These are phyloP conservation scores for Nemopilema nomurai DNA, from an alignment of 30 jellyfish, hydroid and myxozoan species.

Conservation along the genomic window DNA sequence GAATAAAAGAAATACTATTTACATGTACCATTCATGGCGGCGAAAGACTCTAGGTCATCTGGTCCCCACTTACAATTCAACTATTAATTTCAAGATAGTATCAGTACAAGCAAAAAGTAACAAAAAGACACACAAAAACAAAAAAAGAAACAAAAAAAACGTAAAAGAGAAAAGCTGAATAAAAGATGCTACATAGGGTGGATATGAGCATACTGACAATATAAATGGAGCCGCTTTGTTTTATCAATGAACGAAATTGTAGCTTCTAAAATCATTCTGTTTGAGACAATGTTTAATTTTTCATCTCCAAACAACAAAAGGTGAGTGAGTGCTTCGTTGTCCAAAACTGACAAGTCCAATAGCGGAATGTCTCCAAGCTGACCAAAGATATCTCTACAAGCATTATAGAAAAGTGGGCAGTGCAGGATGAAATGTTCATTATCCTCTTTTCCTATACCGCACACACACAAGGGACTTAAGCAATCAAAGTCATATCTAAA, in stretches of 20 bases:
- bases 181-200: neutral
- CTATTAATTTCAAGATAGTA: neutral
- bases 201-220: conserved; percentile 11
- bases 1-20: neutral
- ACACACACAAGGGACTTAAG: neutral
- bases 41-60: neutral
- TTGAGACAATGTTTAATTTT: neutral
- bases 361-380: conserved; percentile 18
- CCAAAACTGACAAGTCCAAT: conserved; percentile 15
- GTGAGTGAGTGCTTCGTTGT: neutral
- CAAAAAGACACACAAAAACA: neutral
- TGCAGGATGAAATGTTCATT: neutral
- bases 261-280: conserved; percentile 16
- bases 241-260: neutral
- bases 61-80: neutral
- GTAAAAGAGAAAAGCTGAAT: neutral
- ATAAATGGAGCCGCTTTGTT: conserved; percentile 15
- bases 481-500: neutral
- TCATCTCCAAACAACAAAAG: conserved; percentile 1
- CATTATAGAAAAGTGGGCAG: conserved; percentile 10
- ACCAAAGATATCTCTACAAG: conserved; percentile 15
- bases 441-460: neutral
- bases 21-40: neutral
- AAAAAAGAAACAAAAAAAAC: neutral
- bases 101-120: neutral